Percentiles rank a stretch among this genome's conserved stretches.
Conservation (phyloP, 2,113 vertebrate species). For the Ceyx cyanopectus region DNA sequence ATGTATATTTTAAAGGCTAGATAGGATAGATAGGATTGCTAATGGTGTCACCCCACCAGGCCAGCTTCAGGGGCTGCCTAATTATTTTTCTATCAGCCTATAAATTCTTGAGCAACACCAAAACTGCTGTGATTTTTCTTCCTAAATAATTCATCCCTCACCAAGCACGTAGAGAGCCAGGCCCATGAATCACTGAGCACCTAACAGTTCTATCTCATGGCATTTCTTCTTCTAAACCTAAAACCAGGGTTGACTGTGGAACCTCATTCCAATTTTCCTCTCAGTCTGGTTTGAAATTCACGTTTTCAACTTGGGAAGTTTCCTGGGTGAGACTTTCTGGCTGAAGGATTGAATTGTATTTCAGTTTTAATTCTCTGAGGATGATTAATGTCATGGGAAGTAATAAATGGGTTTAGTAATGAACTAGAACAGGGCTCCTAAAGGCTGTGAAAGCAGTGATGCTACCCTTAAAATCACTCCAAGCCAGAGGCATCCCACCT, state of each 20-base stretch:
- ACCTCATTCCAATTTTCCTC: neutral
- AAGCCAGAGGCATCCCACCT: neutral
- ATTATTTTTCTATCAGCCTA: constrained; percentile 93
- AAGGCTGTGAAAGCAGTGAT: constrained; percentile 11
- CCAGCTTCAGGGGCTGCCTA: constrained; percentile 86
- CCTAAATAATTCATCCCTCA: constrained; percentile 89
- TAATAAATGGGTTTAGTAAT: constrained; percentile 66
- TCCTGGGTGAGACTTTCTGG: constrained; percentile 22
- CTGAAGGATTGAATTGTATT: constrained; percentile 48
- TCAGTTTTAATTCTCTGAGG: constrained; percentile 61
- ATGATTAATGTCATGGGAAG: constrained; percentile 68
- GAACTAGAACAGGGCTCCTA: constrained; percentile 56
- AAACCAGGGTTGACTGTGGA: constrained; percentile 34
- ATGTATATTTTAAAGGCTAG: constrained; percentile 8
- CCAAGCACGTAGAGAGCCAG: constrained; percentile 73
- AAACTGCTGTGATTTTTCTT: constrained; percentile 87
- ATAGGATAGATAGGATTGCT: neutral
- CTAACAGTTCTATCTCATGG: constrained; percentile 69
- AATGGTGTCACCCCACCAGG: constrained; percentile 63
- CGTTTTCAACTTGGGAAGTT: constrained; percentile 47
- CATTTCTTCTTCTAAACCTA: constrained; percentile 67
- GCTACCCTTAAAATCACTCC: constrained; percentile 54
- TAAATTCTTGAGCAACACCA: constrained; percentile 89
- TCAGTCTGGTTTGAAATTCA: neutral
- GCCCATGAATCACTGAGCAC: constrained; percentile 77